phyloP scores from a whole-genome alignment of 2,113 vertebrate genomes.

The Colaptes auratus region DNA sequence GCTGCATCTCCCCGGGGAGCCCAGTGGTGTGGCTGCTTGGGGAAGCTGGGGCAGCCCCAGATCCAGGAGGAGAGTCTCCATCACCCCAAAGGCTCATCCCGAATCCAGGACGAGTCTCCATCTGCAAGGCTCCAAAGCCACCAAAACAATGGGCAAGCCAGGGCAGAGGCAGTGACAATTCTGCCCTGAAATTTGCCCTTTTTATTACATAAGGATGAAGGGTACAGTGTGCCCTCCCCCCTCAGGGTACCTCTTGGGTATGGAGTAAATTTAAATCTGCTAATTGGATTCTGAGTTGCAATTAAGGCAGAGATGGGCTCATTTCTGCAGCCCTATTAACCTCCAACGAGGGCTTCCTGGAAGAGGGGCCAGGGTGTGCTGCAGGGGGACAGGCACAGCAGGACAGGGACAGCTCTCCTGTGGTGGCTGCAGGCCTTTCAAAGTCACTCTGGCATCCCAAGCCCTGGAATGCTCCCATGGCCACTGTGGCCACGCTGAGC shows the following conservation, averaged over 20 bases:
- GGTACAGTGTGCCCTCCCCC: not conserved
- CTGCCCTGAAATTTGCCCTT: constrained; percentile 19
- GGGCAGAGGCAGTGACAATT: not conserved
- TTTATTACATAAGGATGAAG: not conserved
- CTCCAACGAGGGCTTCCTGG: not conserved
- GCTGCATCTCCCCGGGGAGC: not conserved
- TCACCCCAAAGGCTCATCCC: not conserved
- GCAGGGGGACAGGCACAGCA: rapidly evolving
- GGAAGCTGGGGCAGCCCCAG: not conserved
- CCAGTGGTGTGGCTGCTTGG: rapidly evolving
- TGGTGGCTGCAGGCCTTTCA: not conserved
- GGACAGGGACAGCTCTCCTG: rapidly evolving
- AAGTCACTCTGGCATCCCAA: not conserved
- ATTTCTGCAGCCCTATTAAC: constrained; percentile 39
- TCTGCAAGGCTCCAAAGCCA: not conserved
- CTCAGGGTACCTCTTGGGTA: not conserved
- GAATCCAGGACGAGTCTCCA: not conserved
- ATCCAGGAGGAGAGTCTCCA: not conserved
- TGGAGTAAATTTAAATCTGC: constrained; percentile 29
- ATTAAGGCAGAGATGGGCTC: constrained; percentile 42
- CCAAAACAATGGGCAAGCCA: rapidly evolving
- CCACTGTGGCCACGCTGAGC: rapidly evolving
- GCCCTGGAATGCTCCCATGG: rapidly evolving
- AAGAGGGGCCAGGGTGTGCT: not conserved
- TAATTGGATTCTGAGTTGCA: constrained; percentile 59